phyloP scores from a whole-genome alignment of 2,797 vertebrate species.

The Fistularia commersonii region DNA sequence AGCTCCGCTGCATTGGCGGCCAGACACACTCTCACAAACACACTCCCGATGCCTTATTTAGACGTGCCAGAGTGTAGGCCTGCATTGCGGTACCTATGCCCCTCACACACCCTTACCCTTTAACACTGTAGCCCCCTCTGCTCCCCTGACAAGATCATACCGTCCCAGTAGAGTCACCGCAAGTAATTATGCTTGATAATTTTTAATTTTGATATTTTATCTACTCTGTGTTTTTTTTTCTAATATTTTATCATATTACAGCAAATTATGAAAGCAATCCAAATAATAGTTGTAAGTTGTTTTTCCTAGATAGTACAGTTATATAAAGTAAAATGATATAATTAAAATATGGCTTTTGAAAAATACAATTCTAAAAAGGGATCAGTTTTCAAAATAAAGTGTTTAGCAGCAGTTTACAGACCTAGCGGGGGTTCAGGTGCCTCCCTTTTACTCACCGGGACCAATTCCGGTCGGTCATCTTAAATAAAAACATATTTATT shows the following conservation, averaged over 20 bases:
- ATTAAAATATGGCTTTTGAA: no score
- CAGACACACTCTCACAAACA: slow-evolving; percentile 30
- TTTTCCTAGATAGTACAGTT: no score
- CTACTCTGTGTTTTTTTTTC: no score
- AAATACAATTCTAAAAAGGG: no score
- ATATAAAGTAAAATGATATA: no score
- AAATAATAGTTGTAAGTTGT: no score
- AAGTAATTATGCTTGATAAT: no score
- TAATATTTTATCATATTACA: no score
- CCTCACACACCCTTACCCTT: slow-evolving; percentile 49
- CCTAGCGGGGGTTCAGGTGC: background rate
- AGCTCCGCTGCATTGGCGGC: slow-evolving; percentile 34
- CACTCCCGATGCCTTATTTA: slow-evolving; percentile 63
- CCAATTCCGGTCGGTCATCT: slow-evolving; percentile 1
- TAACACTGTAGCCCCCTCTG: slow-evolving; percentile 26
- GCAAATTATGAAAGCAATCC: no score
- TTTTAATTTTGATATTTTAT: background rate
- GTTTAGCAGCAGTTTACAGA: background rate
- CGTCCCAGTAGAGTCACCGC: background rate
- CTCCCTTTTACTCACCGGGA: slow-evolving; percentile 2
- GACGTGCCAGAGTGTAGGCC: slow-evolving; percentile 54
- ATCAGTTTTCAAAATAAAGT: background rate
- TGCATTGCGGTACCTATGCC: slow-evolving; percentile 61
- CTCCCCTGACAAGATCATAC: slow-evolving; percentile 3
- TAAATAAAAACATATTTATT: slow-evolving; percentile 7